Evolutionary conservation across 2,888 invertebrate species (phyloP).

Genomic region (Erannis defoliaria): DNA sequence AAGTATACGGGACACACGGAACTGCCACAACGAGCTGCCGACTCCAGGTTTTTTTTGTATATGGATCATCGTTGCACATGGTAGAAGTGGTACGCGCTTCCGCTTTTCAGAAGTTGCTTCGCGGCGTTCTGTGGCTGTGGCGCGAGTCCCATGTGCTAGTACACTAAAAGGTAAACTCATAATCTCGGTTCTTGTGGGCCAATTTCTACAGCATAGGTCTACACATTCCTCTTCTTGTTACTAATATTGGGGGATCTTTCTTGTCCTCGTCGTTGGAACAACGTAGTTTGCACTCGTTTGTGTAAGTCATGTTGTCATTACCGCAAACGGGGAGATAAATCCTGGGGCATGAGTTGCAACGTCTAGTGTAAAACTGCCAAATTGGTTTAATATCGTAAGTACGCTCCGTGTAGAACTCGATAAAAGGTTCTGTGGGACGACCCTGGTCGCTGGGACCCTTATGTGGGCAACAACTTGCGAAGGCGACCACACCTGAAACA

Average conservation of each 20-base stretch:
- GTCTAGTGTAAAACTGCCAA: neutral
- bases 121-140: too few relatives aligned
- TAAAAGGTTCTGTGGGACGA: neutral
- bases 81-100: too few relatives aligned
- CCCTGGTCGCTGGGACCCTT: neutral
- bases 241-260: neutral
- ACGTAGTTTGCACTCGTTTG: neutral
- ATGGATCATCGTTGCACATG: too few relatives aligned
- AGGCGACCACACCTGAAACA: neutral
- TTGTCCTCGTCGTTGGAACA: neutral
- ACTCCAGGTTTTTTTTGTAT: too few relatives aligned
- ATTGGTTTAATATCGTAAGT: neutral
- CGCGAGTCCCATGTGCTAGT: too few relatives aligned
- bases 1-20: too few relatives aligned
- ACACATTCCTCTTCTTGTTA: slow-evolving; percentile 1
- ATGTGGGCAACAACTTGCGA: neutral
- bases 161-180: too few relatives aligned
- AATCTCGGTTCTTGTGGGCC: too few relatives aligned
- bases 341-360: neutral
- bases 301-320: neutral
- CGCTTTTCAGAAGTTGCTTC: too few relatives aligned
- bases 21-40: too few relatives aligned
- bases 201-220: neutral
- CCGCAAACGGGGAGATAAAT: slow-evolving; percentile 1
- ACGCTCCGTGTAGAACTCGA: neutral